phyloP scores from a whole-genome alignment of 1,140 invertebrate genomes.

The Ladona fulva region DNA sequence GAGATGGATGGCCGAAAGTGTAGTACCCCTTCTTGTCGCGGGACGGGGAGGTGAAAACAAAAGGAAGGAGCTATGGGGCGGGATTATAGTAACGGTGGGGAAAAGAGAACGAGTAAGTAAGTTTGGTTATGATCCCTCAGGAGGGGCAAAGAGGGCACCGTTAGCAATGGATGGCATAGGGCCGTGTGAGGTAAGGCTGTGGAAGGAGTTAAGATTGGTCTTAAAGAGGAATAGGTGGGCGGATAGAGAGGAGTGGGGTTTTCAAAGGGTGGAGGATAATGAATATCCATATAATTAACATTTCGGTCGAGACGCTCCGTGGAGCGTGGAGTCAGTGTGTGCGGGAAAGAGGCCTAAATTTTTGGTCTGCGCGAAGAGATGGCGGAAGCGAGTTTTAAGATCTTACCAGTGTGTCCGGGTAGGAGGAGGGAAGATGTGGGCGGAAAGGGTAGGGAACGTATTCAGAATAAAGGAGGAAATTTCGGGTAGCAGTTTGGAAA shows the following conservation, averaged over 20 bases:
- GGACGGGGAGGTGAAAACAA: not conserved
- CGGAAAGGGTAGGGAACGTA: not conserved
- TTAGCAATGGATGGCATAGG: not conserved
- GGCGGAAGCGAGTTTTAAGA: not conserved
- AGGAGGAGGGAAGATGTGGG: not conserved
- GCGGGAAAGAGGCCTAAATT: not conserved
- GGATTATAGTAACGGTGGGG: not conserved
- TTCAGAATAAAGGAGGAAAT: not conserved
- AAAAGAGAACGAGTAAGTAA: not conserved
- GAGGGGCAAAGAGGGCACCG: too few relatives aligned
- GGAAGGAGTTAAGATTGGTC: not conserved
- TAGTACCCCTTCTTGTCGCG: not conserved
- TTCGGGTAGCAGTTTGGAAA: too few relatives aligned
- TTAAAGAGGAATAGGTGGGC: not conserved
- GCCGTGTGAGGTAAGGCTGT: not conserved
- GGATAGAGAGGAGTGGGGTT: not conserved
- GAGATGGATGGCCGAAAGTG: not conserved
- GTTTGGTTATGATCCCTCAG: too few relatives aligned
- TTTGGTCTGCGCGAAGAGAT: not conserved
- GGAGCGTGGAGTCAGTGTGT: not conserved
- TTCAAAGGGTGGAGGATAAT: not conserved
- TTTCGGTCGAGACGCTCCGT: not conserved
- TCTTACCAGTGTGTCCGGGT: not conserved
- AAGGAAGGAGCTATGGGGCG: not conserved
- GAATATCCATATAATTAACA: conserved; percentile 10